These are phyloP conservation scores for Gymnoscopelus microlampas DNA, from an alignment of 2,797 vertebrate species.

Conservation along the genomic window DNA sequence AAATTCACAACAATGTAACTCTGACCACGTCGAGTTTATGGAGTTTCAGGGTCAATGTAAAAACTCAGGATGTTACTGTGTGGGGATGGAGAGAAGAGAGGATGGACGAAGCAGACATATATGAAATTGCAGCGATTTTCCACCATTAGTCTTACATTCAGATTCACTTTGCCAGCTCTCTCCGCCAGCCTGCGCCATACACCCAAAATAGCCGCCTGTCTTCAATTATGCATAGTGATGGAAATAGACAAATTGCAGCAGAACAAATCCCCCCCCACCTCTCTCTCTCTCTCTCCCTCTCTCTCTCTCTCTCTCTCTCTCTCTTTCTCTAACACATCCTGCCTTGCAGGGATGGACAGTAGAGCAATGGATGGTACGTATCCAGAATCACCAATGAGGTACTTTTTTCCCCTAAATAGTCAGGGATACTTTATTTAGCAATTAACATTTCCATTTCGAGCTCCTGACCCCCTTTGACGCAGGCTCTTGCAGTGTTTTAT, in stretches of 20 bases:
- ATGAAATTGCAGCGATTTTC: conserved; percentile 73
- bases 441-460: no score
- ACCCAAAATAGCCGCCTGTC: conserved; percentile 67
- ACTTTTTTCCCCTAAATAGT: no score
- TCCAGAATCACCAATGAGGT: no score
- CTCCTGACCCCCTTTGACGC: no score
- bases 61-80: no score
- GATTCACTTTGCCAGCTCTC: conserved; percentile 59
- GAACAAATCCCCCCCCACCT: conserved; percentile 11
- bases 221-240: conserved; percentile 75
- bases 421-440: no score
- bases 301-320: conserved; percentile 37
- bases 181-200: conserved; percentile 59
- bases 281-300: conserved; percentile 35
- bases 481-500: no score
- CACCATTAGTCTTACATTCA: conserved; percentile 67
- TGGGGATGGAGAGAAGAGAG: no score
- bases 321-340: conserved; percentile 30
- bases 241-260: conserved; percentile 66
- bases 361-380: not conserved
- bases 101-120: conserved; percentile 12
- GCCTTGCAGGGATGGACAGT: conserved; percentile 28
- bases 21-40: no score
- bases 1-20: no score
- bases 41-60: no score